Base-by-base conservation (phyloP, 2,113 vertebrate genomes). In the Siphamia tubifer region DNA sequence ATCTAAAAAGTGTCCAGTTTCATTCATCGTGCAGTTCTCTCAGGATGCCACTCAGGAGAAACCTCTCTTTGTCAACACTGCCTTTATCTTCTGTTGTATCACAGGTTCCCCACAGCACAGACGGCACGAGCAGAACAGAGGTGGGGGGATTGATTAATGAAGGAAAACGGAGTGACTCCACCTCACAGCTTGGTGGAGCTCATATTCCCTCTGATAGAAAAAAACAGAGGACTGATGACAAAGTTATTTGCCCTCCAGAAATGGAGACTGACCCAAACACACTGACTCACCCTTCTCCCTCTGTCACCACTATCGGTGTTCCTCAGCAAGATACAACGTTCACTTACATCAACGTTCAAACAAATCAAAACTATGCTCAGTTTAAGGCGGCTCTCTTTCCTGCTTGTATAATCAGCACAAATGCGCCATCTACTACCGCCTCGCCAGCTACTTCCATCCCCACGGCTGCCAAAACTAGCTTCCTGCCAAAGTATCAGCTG, bases 171-270 rank as follows among this genome's bases (percentile, higher is more conserved):
- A 25, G 24, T 11, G 54, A 57, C 21, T 80, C 24, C 58, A 63
- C 68, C n/a, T 62, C 48, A 0, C 16, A 63, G 40, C 52, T 75
- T 5, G 68, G 38, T 17, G 53, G 23, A 31, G 75, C 84, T 31
- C 74, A 84, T 12, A 68, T 94, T 45, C 95, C 94, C 11, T 95
- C 95, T 0, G 93, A 96, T 56, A 94, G 93, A 71, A 98, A 99
- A 79, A 98, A 95, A 68, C 89, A 89, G 38, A 94, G 92, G 81
- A 95, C 96, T 1, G 93, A 93, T 13, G 76, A 73, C 12, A 83
- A 80, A 71, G 43, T 62, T 1, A 34, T 38, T 21, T 58, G 24
- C 9, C 31, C 62, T 4, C 17, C 52, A 11, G 52, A 52, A 23
- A 68, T 71, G 68, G 58, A 83, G 43, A 65, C 47, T n/a, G 43